A percentile compares a stretch with the other conserved stretches of the same genome.
Evolutionary conservation across 2,797 vertebrate genomes (phyloP).

Genomic region (Tadarida brasiliensis): DNA sequence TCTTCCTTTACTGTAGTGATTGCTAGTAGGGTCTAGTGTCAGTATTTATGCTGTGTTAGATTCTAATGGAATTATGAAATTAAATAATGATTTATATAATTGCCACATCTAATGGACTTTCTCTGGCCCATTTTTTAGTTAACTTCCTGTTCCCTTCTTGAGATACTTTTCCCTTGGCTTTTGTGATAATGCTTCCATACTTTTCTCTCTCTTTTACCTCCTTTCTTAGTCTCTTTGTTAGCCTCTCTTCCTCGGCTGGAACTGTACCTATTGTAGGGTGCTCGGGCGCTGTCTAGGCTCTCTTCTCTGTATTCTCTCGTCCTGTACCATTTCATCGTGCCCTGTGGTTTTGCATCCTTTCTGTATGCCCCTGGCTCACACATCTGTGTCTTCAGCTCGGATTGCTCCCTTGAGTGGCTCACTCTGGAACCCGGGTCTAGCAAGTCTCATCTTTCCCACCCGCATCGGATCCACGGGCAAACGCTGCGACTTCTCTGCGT

Average conservation of each 20-base stretch:
- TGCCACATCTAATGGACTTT: neutral
- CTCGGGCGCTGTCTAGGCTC: too few relatives aligned
- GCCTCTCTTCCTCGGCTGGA: too few relatives aligned
- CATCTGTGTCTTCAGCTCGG: neutral
- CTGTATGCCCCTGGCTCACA: neutral
- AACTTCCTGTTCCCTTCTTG: neutral
- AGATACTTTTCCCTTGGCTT: neutral
- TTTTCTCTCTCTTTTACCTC: neutral
- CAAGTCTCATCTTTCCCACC: neutral
- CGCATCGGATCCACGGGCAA: neutral
- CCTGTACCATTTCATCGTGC: neutral
- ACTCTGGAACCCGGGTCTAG: neutral
- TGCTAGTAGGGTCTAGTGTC: neutral
- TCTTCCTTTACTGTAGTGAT: neutral
- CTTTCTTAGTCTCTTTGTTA: neutral
- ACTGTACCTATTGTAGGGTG: neutral
- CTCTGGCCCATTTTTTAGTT: neutral
- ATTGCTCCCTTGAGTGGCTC: neutral
- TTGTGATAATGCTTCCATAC: neutral
- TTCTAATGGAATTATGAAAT: neutral
- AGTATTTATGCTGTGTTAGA: neutral
- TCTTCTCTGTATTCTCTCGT: neutral
- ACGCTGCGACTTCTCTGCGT: neutral
- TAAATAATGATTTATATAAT: neutral
- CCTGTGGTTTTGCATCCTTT: neutral